Evolutionary conservation across 2,888 invertebrate genomes (phyloP).

Genomic region (Chalcis sispes): DNA sequence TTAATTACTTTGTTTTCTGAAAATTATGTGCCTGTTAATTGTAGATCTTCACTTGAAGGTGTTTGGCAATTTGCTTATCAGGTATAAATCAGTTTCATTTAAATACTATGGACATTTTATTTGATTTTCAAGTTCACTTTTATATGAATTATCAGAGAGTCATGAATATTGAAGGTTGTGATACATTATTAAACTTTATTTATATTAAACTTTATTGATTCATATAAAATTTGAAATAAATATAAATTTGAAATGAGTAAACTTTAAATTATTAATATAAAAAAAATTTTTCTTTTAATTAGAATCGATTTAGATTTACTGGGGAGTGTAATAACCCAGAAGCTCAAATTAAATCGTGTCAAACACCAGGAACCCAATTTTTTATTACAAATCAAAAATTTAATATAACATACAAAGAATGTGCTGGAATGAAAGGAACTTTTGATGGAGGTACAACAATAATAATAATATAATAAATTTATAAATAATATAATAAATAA

Average conservation of each 20-base stretch:
- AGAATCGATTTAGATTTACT: slow-evolving; percentile 91
- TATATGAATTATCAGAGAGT: too few relatives aligned
- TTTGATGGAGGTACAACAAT: slow-evolving; percentile 84
- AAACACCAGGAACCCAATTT: slow-evolving; percentile 96
- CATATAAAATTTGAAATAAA: slow-evolving; percentile 7
- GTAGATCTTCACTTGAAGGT: slow-evolving; percentile 93
- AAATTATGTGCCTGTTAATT: slow-evolving; percentile 93
- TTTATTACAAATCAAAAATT: slow-evolving; percentile 98
- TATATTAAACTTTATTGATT: slow-evolving; percentile 6
- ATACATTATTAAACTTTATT: slow-evolving; percentile 1
- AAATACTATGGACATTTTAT: not conserved
- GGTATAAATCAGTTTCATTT: slow-evolving; percentile 67
- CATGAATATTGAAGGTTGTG: too few relatives aligned
- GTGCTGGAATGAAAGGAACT: slow-evolving; percentile 92
- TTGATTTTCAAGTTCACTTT: not conserved
- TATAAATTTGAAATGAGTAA: too few relatives aligned
- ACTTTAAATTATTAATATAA: slow-evolving; percentile 9
- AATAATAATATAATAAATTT: slow-evolving; percentile 18
- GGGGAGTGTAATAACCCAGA: slow-evolving; percentile 94
- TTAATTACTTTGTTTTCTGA: slow-evolving; percentile 91
- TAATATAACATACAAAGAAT: slow-evolving; percentile 94
- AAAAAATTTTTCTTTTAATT: slow-evolving; percentile 64
- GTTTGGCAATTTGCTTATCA: slow-evolving; percentile 98
- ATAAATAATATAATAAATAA: slow-evolving; percentile 7
- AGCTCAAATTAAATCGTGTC: slow-evolving; percentile 94